Base-by-base conservation (phyloP, 2,113 vertebrate species). In the Emydocephalus ijimae region DNA sequence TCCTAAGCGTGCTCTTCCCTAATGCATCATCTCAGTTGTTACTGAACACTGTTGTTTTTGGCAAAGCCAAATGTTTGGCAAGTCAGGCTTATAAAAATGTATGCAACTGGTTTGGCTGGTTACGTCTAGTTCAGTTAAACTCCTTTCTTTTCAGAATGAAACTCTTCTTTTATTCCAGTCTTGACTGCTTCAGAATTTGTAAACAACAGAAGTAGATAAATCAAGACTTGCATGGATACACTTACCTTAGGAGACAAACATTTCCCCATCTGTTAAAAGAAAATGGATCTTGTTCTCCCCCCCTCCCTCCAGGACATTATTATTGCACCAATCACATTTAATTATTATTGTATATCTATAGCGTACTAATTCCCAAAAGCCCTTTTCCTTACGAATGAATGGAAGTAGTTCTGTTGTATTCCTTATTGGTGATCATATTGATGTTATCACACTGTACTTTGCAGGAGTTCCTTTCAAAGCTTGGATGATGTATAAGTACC, bases 151-250 rank as follows among this genome's bases (percentile, higher is more conserved):
- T 29, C 64, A 69, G 64, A 69, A 69, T 69, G 64, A 69, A 34
- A 69, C 29, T 69, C 9, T 69, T 34, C 39, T 87, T 87, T 29
- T 56, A 93, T 24, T 43, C 86, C 92, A 90, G 34, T 29, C 89
- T 61, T 90, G 81, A 86, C 92, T 86, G 55, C 86, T 92, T 86
- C 26, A 89, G 56, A 54, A 86, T 59, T 48, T 90, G 45, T 87
- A 90, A 93, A 93, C 92, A 93, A 21, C 23, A 52, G 12, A 90
- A 93, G 89, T 45, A 21, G 52, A 64, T 90, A 86, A 64, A 54
- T 92, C 81, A 61, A 61, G 29, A 85, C 56, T 54, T 52, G 45
- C 89, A 64, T 1, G 15, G 45, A 93, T 87, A 29, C 45, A n/a
- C 55, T 43, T 59, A 56, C 20, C 74, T 89, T 45, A 89, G 26